These are phyloP conservation scores for Morbakka virulenta DNA, from an alignment of 30 jellyfish, hydroid and myxozoan species.

Conservation along the genomic window DNA sequence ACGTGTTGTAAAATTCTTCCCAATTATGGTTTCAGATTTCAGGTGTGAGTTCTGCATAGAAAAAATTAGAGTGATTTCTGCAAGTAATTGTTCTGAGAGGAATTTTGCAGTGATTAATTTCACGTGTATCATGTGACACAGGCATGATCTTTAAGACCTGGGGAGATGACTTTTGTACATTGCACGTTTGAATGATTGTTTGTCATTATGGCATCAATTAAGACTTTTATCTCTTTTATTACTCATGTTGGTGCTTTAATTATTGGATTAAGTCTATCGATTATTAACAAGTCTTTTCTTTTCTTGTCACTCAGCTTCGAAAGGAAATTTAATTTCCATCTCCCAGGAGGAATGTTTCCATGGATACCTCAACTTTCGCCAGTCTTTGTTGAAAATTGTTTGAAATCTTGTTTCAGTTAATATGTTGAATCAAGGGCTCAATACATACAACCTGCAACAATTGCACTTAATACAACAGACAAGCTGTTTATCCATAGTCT, in stretches of 20 bases:
- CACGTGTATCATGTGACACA: slow-evolving; percentile 4
- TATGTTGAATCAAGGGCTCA: slow-evolving; percentile 7
- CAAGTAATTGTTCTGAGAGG: background rate
- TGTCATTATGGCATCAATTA: background rate
- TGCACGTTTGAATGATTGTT: slow-evolving; percentile 1
- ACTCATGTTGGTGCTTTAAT: slow-evolving; percentile 7
- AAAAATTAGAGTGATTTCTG: slow-evolving; percentile 2
- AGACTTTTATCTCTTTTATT: background rate
- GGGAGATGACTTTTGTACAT: background rate
- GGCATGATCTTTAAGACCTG: slow-evolving; percentile 4
- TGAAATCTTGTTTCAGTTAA: slow-evolving; percentile 3
- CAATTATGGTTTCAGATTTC: background rate
- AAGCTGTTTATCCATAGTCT: too few species aligned
- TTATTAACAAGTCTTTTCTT: background rate
- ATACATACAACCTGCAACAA: slow-evolving; percentile 1
- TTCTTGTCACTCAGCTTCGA: background rate
- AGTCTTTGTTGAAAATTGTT: background rate
- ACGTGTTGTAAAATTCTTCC: too few species aligned
- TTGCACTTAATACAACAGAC: too few species aligned
- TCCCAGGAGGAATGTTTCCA: slow-evolving; percentile 6
- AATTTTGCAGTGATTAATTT: background rate
- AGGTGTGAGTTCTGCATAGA: background rate
- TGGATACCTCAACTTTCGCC: background rate
- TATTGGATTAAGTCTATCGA: background rate
- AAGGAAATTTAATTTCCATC: background rate